Percentiles rank a stretch among this genome's conserved stretches.
phyloP scores from a whole-genome alignment of 1,140 invertebrate genomes.

The Semibalanus balanoides region DNA sequence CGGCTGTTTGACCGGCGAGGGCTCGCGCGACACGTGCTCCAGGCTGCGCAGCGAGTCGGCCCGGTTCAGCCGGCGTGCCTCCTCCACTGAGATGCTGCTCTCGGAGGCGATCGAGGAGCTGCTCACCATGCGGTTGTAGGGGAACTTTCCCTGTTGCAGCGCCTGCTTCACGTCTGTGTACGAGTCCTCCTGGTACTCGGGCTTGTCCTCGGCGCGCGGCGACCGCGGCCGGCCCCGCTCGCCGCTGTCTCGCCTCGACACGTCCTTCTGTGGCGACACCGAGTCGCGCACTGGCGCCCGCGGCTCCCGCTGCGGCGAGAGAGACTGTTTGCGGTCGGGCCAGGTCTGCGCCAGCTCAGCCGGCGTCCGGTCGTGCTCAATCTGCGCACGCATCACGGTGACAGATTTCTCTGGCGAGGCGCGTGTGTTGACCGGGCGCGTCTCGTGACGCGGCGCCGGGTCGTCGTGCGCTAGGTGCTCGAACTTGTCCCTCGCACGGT shows the following conservation, averaged over 20 bases:
- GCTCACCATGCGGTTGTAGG: background rate
- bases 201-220: background rate
- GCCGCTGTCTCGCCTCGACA: background rate
- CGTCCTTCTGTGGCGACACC: background rate
- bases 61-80: background rate
- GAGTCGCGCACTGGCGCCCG: too few relatives aligned
- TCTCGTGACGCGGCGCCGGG: background rate
- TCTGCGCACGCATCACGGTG: background rate
- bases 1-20: background rate
- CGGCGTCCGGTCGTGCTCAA: background rate
- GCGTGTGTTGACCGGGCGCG: background rate
- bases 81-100: background rate
- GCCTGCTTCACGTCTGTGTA: background rate
- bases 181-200: background rate
- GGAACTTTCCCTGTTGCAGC: background rate
- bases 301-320: background rate
- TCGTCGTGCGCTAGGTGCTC: background rate
- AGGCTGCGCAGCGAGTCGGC: background rate
- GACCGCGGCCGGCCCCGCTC: background rate
- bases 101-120: background rate
- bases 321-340: background rate
- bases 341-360: background rate
- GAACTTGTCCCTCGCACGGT: background rate
- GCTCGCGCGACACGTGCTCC: background rate
- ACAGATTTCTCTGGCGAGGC: background rate